Evolutionary conservation across 2,113 vertebrate species (phyloP).

Genomic region (Physeter macrocephalus): DNA sequence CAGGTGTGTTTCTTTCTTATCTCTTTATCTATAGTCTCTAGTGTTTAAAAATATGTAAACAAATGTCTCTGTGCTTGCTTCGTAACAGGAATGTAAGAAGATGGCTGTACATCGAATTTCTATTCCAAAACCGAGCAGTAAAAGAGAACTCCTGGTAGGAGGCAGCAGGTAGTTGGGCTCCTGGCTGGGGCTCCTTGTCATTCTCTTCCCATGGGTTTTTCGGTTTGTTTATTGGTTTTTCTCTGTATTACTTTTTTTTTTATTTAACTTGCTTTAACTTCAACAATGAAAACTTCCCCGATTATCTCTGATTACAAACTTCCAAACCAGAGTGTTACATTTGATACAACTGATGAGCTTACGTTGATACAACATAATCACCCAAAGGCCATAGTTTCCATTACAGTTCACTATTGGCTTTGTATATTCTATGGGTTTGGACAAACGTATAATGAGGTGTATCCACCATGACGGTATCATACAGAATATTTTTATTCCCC

Average conservation of each 20-base stretch:
- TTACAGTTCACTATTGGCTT: not conserved
- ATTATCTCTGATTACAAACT: not conserved
- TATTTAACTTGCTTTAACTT: not conserved
- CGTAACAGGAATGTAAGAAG: not conserved
- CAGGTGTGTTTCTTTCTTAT: not conserved
- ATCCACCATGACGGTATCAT: not conserved
- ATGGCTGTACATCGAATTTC: not conserved
- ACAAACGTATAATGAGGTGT: not conserved
- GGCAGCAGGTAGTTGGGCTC: accelerated
- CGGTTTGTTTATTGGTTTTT: not conserved
- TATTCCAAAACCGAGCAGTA: not conserved
- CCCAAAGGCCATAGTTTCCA: not conserved
- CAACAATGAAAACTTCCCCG: not conserved
- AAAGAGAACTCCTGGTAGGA: not conserved
- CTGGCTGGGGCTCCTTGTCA: not conserved
- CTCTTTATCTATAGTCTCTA: not conserved
- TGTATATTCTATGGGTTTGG: not conserved
- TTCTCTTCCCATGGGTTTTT: not conserved
- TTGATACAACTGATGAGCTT: not conserved
- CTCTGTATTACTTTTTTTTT: not conserved
- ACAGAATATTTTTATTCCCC: not conserved
- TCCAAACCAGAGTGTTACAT: not conserved
- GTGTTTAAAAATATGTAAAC: not conserved
- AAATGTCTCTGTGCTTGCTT: not conserved
- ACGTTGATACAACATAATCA: too few species aligned